Conservation (phyloP, 2,797 vertebrate species). For the Selene dorsalis region DNA sequence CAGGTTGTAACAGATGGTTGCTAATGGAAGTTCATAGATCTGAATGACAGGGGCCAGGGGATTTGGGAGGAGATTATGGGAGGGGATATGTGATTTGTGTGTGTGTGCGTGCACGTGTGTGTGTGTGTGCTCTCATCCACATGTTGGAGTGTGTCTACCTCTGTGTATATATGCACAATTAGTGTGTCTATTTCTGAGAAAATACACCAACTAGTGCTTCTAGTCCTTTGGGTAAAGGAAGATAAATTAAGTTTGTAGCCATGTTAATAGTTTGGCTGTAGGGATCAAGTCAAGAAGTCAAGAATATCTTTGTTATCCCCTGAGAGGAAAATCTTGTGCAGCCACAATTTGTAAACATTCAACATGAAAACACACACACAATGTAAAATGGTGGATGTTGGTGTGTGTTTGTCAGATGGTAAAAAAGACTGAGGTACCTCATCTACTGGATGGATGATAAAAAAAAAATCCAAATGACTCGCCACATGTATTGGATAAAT, state of each 20-base stretch:
- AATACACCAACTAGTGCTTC: constrained; percentile 35
- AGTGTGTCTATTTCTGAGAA: constrained; percentile 33
- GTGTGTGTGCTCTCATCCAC: constrained; percentile 2
- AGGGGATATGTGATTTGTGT: constrained; percentile 56
- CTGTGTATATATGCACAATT: constrained; percentile 42
- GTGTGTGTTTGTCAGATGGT: neutral
- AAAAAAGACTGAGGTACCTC: no score
- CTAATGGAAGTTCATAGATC: constrained; percentile 90
- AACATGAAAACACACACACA: no score
- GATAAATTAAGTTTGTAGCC: neutral
- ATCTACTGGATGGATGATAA: no score
- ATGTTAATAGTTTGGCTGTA: neutral
- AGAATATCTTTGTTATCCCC: no score
- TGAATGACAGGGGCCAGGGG: constrained; percentile 85
- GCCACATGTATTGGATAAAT: no score
- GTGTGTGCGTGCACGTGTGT: constrained; percentile 13
- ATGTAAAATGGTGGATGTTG: neutral
- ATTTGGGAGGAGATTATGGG: constrained; percentile 69
- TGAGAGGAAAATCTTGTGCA: no score
- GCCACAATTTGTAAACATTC: no score
- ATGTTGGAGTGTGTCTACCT: constrained; percentile 34
- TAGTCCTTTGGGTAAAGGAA: constrained; percentile 31
- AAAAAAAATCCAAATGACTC: no score
- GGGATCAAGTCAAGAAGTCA: neutral
- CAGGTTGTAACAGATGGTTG: constrained; percentile 89